These are phyloP conservation scores for Pempheris klunzingeri DNA, from an alignment of 2,797 vertebrate genomes.

Conservation along the genomic window DNA sequence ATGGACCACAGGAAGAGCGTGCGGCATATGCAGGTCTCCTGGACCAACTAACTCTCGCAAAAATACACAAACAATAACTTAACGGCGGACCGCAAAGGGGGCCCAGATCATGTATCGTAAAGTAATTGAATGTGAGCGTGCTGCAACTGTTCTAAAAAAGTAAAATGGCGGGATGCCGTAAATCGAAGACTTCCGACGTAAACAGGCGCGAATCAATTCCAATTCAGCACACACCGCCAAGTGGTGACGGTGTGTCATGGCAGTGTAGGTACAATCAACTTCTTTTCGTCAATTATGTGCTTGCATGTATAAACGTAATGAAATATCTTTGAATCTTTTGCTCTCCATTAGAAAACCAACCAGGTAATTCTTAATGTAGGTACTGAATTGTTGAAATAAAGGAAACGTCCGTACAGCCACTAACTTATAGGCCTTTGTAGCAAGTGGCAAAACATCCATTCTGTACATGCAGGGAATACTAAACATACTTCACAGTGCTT, in stretches of 20 bases:
- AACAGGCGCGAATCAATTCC: slow-evolving; percentile 14
- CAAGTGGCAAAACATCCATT: background rate
- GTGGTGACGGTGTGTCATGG: no score
- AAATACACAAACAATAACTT: rapidly evolving
- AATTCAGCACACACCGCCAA: background rate
- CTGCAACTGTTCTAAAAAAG: slow-evolving; percentile 11
- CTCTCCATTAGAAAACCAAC: background rate
- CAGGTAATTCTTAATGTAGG: background rate
- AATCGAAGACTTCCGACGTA: slow-evolving; percentile 47
- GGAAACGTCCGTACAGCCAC: background rate
- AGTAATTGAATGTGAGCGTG: background rate
- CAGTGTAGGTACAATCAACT: rapidly evolving
- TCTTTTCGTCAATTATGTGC: background rate
- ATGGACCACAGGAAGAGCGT: slow-evolving; percentile 36
- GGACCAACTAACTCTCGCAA: background rate
- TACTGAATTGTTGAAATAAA: background rate
- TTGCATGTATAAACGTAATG: background rate
- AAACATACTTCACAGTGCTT: background rate
- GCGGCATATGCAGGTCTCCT: background rate
- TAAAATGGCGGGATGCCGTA: slow-evolving; percentile 85
- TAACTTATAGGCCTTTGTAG: background rate
- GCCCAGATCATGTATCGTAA: background rate
- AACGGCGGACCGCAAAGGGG: rapidly evolving
- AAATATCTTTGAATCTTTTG: background rate
- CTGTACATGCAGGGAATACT: background rate